Percentiles rank a stretch among this genome's conserved stretches.
phyloP scores from a whole-genome alignment of 2,888 invertebrate species.

The Leptodirus hochenwartii region DNA sequence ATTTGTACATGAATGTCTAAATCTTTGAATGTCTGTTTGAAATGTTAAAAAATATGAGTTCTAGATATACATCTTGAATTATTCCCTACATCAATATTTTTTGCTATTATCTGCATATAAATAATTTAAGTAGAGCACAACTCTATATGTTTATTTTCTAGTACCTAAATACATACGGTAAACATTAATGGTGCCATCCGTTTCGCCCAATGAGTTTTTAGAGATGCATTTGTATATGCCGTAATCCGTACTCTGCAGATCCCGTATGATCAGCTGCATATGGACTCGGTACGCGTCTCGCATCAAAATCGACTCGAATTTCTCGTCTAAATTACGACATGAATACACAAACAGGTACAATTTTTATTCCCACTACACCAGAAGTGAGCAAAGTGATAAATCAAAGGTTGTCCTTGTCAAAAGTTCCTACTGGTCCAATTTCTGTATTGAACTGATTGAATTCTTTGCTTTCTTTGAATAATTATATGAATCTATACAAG shows the following conservation, averaged over 20 bases:
- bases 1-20: no score
- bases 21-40: no score
- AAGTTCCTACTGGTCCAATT: no score
- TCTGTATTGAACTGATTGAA: no score
- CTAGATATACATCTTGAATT: no score
- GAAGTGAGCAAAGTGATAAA: constrained; percentile 6
- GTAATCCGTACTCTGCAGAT: constrained; percentile 38
- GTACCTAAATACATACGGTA: constrained; percentile 38
- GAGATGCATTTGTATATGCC: constrained; percentile 55
- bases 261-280: constrained; percentile 46
- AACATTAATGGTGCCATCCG: constrained; percentile 52
- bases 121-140: no score
- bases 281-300: constrained; percentile 53
- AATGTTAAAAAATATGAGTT: no score
- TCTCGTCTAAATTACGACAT: constrained; percentile 15
- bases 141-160: no score
- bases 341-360: not conserved
- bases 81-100: no score
- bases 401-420: not conserved
- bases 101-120: no score
- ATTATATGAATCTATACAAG: no score
- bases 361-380: not conserved
- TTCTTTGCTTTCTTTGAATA: no score
- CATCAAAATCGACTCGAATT: constrained; percentile 43
- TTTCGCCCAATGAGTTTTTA: constrained; percentile 54